Conservation (phyloP, 35 echinoderm and acorn worm genomes). For the Stichopus chloronotus region DNA sequence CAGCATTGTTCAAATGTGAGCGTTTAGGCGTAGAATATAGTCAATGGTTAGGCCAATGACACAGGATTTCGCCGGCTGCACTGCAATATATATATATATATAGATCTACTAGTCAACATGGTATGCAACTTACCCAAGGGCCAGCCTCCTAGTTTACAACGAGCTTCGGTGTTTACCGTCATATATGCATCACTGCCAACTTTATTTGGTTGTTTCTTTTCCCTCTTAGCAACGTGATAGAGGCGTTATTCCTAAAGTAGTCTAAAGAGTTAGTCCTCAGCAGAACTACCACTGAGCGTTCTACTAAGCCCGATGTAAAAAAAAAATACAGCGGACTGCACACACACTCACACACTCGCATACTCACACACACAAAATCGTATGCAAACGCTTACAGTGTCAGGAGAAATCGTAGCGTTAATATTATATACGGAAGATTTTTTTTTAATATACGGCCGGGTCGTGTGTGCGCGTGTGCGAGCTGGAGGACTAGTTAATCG, state of each 20-base stretch:
- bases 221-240: neutral
- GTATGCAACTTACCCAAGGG: conserved; percentile 29
- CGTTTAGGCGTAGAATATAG: neutral
- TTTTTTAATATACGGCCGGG: conserved; percentile 5
- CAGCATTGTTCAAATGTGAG: neutral
- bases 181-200: conserved; percentile 46
- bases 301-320: neutral
- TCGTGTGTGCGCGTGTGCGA: conserved; percentile 38
- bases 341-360: neutral
- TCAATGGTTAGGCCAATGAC: conserved; percentile 23
- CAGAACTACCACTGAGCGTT: neutral
- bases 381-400: conserved; percentile 17
- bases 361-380: neutral
- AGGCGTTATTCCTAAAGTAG: neutral
- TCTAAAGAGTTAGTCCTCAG: neutral
- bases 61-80: neutral
- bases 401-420: neutral
- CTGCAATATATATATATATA: neutral
- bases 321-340: neutral
- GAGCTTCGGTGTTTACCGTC: conserved; percentile 23
- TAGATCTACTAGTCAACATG: neutral
- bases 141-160: conserved; percentile 29
- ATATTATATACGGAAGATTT: conserved; percentile 42
- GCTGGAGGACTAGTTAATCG: conserved; percentile 6
- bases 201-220: neutral